Conservation (phyloP, 2,888 invertebrate genomes). For the Drosophila paucipuncta region DNA sequence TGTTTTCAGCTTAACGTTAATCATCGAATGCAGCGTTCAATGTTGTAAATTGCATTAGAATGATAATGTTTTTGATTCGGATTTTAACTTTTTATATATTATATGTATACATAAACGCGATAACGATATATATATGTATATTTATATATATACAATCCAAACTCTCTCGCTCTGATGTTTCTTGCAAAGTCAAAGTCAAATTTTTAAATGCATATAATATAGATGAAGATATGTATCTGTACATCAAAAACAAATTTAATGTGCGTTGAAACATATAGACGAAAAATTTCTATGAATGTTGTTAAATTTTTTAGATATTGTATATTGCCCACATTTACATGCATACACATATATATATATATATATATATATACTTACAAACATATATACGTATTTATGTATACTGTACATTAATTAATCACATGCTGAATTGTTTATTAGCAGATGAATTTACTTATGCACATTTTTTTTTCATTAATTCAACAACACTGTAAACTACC, state of each 20-base stretch:
- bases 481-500: slow-evolving; percentile 19
- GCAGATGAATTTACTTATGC: slow-evolving; percentile 26
- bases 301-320: slow-evolving; percentile 63
- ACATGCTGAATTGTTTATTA: slow-evolving; percentile 47
- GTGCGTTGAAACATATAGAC: slow-evolving; percentile 55
- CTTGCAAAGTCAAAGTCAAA: slow-evolving; percentile 63
- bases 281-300: slow-evolving; percentile 64
- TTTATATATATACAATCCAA: slow-evolving; percentile 43
- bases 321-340: slow-evolving; percentile 38
- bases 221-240: slow-evolving; percentile 16
- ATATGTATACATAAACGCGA: slow-evolving; percentile 20
- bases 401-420: slow-evolving; percentile 42
- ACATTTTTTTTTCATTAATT: slow-evolving; percentile 17
- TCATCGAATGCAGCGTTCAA: slow-evolving; percentile 42
- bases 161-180: slow-evolving; percentile 60
- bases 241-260: slow-evolving; percentile 29
- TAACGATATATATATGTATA: slow-evolving; percentile 6
- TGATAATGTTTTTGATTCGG: slow-evolving; percentile 50
- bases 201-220: slow-evolving; percentile 39
- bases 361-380: slow-evolving; percentile 6
- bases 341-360: slow-evolving; percentile 10
- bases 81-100: slow-evolving; percentile 56
- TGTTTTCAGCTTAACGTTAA: slow-evolving; percentile 67
- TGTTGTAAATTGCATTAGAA: slow-evolving; percentile 38
- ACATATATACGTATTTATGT: slow-evolving; percentile 18